Evolutionary conservation across 2,113 vertebrate genomes (phyloP).

Genomic region (Sinocyclocheilus rhinocerous): DNA sequence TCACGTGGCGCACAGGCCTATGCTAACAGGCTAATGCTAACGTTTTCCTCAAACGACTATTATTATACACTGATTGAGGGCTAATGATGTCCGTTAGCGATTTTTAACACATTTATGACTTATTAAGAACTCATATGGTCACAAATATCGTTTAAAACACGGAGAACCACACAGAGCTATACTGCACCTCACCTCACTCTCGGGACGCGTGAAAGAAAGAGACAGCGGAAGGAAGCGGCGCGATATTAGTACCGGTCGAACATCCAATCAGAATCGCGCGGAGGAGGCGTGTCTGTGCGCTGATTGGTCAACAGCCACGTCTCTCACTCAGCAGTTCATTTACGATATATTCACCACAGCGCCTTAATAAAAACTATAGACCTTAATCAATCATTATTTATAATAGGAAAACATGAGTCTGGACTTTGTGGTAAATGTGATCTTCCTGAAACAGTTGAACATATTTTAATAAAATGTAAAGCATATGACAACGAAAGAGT

Average conservation of each 20-base stretch:
- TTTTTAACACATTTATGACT: neutral
- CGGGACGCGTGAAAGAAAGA: slow-evolving; percentile 86
- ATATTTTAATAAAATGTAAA: too few relatives aligned
- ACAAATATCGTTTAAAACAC: neutral
- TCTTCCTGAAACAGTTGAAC: too few relatives aligned
- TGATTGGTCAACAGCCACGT: neutral
- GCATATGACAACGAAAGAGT: too few relatives aligned
- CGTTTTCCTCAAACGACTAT: neutral
- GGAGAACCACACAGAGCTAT: fast-evolving
- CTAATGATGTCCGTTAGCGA: fast-evolving
- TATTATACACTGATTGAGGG: fast-evolving
- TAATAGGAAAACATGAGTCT: too few relatives aligned
- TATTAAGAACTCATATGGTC: neutral
- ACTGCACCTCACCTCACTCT: slow-evolving; percentile 65
- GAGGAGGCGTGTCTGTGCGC: neutral
- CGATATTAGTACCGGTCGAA: slow-evolving; percentile 42
- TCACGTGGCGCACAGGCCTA: neutral
- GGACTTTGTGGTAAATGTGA: too few relatives aligned
- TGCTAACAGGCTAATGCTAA: slow-evolving; percentile 25
- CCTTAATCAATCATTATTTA: too few relatives aligned
- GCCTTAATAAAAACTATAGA: too few relatives aligned
- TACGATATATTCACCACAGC: too few relatives aligned
- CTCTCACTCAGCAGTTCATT: neutral
- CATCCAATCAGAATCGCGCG: slow-evolving; percentile 70
- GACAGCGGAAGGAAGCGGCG: fast-evolving